Percentiles rank a stretch among this genome's conserved stretches.
Evolutionary conservation across 2,888 invertebrate genomes (phyloP).

Genomic region (Axea sp.): DNA sequence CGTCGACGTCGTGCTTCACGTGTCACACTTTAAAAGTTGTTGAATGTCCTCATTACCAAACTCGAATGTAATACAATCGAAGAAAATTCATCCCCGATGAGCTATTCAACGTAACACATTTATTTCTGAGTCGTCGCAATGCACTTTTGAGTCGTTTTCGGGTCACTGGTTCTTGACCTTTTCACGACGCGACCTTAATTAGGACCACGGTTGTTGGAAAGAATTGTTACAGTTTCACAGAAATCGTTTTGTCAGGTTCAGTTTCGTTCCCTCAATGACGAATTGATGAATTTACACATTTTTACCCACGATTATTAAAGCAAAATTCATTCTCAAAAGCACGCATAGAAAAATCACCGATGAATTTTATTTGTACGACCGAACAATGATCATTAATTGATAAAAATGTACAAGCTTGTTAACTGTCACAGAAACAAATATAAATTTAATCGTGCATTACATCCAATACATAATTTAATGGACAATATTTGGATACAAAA

Average conservation of each 20-base stretch:
- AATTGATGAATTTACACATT: too few relatives aligned
- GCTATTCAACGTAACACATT: conserved; percentile 24
- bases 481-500: too few relatives aligned
- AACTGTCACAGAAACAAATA: too few relatives aligned
- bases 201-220: conserved; percentile 20
- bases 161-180: conserved; percentile 41
- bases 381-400: too few relatives aligned
- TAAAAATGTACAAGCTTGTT: too few relatives aligned
- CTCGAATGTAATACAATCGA: conserved; percentile 35
- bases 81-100: conserved; percentile 40
- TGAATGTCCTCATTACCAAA: conserved; percentile 41
- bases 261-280: conserved; percentile 5
- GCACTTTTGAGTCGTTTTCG: conserved; percentile 17
- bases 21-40: conserved; percentile 11
- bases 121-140: conserved; percentile 12
- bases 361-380: too few relatives aligned
- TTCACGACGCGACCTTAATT: conserved; percentile 21
- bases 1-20: conserved; percentile 1
- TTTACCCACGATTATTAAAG: conserved; percentile 7
- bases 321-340: too few relatives aligned
- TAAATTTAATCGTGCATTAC: too few relatives aligned
- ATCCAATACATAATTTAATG: too few relatives aligned
- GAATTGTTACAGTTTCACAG: not conserved
- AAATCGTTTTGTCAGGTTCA: not conserved
- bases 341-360: too few relatives aligned